phyloP scores from a whole-genome alignment of 2,113 vertebrate species.

The Sterrhoptilus dennistouni region DNA sequence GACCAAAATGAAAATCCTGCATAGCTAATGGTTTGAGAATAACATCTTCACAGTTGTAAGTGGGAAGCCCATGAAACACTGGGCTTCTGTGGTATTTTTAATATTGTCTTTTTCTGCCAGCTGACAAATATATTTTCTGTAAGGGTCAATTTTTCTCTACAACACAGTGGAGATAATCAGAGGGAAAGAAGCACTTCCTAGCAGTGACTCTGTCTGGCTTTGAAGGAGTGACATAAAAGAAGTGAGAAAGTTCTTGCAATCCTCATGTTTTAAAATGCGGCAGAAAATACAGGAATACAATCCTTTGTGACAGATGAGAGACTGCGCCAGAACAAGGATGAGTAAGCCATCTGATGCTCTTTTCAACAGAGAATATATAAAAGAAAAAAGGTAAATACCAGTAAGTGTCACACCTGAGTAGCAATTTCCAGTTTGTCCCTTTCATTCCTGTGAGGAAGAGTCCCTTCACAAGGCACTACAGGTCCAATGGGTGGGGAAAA shows the following conservation, averaged over 20 bases:
- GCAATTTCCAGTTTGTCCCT: not conserved
- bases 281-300: not conserved
- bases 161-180: not conserved
- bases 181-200: not conserved
- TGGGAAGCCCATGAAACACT: not conserved
- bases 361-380: not conserved
- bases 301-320: not conserved
- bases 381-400: not conserved
- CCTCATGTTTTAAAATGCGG: not conserved
- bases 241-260: not conserved
- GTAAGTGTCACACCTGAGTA: not conserved
- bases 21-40: not conserved
- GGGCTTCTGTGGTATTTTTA: not conserved
- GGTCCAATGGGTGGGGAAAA: not conserved
- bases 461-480: not conserved
- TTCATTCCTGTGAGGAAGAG: not conserved
- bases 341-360: not conserved
- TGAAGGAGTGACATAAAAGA: not conserved
- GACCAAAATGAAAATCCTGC: not conserved
- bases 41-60: not conserved
- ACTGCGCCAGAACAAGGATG: not conserved
- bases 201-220: not conserved
- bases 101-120: not conserved
- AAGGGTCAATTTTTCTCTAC: not conserved
- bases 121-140: not conserved